These are phyloP conservation scores for Zapus hudsonius DNA, from an alignment of 2,113 vertebrate species.

Conservation along the genomic window DNA sequence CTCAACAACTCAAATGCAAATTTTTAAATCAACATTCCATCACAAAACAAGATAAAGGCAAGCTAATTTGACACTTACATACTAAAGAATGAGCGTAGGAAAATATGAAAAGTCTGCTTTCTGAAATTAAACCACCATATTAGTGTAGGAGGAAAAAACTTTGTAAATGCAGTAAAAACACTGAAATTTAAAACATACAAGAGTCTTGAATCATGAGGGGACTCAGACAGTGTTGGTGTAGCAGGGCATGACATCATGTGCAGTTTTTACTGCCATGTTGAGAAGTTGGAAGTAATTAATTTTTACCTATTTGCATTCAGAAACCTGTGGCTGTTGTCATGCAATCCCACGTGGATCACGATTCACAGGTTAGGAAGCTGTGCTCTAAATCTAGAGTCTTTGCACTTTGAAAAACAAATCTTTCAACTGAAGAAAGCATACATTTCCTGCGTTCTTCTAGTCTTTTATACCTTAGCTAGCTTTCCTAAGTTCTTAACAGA, in stretches of 20 bases:
- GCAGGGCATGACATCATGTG: too few species aligned
- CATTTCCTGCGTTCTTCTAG: neutral
- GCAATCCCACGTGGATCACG: too few species aligned
- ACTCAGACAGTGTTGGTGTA: neutral
- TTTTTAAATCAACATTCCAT: neutral
- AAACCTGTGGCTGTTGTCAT: too few species aligned
- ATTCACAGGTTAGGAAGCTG: too few species aligned
- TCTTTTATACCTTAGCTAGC: neutral
- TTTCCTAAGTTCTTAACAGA: neutral
- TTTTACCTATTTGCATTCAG: too few species aligned
- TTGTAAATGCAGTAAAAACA: neutral
- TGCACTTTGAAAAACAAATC: neutral
- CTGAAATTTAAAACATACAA: neutral
- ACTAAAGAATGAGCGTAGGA: neutral
- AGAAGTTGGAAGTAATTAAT: too few species aligned
- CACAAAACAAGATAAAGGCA: neutral
- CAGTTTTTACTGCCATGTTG: neutral
- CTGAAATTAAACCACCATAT: neutral
- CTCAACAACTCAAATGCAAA: neutral
- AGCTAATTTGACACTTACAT: neutral
- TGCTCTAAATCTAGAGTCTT: neutral
- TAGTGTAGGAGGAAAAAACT: neutral
- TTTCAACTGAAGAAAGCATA: constrained; percentile 4
- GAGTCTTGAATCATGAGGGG: neutral
- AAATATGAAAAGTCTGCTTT: neutral